phyloP scores from a whole-genome alignment of 2,888 invertebrate species.

The Caenorhabditis macrosperma region DNA sequence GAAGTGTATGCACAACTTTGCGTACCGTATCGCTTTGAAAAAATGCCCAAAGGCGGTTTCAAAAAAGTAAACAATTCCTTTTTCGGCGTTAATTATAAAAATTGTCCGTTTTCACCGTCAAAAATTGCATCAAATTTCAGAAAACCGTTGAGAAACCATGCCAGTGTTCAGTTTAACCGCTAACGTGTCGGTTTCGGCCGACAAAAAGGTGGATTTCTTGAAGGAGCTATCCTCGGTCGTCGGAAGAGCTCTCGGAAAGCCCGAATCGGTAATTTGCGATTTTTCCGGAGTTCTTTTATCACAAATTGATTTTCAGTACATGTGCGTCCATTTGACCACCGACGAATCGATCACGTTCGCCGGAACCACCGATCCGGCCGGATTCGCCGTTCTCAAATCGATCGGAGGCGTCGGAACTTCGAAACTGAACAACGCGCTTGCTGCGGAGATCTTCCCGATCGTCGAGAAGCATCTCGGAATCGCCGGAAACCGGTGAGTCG shows the following conservation, averaged over 20 bases:
- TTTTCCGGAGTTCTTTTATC: neutral
- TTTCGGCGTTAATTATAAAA: neutral
- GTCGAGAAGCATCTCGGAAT: constrained; percentile 66
- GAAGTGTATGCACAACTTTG: constrained; percentile 45
- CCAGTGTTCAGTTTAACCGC: constrained; percentile 59
- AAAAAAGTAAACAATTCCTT: constrained; percentile 3
- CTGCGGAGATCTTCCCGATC: constrained; percentile 63
- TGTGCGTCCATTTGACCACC: constrained; percentile 66
- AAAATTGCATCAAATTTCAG: neutral
- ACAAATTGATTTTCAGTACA: constrained; percentile 58
- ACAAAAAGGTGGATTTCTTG: constrained; percentile 55
- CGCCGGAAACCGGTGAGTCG: constrained; percentile 59
- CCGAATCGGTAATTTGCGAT: constrained; percentile 64
- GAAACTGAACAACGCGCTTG: constrained; percentile 57
- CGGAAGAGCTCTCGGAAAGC: constrained; percentile 68
- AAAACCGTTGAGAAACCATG: constrained; percentile 41
- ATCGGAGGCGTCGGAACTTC: constrained; percentile 66
- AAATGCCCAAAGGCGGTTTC: neutral
- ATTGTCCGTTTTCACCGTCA: neutral
- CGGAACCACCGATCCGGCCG: constrained; percentile 67
- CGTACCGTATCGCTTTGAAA: constrained; percentile 22
- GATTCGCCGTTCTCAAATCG: constrained; percentile 61
- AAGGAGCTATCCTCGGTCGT: constrained; percentile 61
- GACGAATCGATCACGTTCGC: constrained; percentile 63
- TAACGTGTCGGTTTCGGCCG: constrained; percentile 53